Evolutionary conservation across 2,797 vertebrate genomes (phyloP), one percentile per base, ranked within the genome.

Genomic region (Tamandua tetradactyla): DNA sequence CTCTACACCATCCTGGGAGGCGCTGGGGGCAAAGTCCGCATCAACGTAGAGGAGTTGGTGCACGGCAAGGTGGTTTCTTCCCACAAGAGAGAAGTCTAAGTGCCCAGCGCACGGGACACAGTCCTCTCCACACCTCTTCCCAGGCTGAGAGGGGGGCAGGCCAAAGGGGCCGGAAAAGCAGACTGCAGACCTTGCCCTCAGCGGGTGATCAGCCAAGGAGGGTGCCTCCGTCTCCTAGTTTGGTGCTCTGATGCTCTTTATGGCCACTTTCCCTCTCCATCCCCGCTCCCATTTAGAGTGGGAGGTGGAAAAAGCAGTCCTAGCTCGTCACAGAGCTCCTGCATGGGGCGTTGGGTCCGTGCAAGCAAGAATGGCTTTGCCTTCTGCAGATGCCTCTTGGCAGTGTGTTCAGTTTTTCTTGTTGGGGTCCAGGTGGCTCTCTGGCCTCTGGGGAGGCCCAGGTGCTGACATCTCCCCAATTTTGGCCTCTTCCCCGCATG

Each of bases 351-450:
- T 3, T 6, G 84, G 84, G 68, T 88, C 35, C 93, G 69, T 42
- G 76, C 82, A 98, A 98, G 98, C 98, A 98, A 98, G 96, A 96
- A 91, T 89, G 55, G 95, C 59, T 96, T 95, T 97, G 88, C 68
- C 25, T 83, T 96, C 97, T 69, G 74, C 90, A 95, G 96, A 62
- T 96, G 89, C 37, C 61, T 59, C 55, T 83, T 42, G 57, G 74
- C 66, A 15, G 8, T 11, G 4, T 2, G 27, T 93, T 55, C 23
- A 27, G 47, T 81, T 94, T 87, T 91, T 66, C 78, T 87, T 76
- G 32, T 37, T 68, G 78, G 64, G 20, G 17, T 88, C 52, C 6
- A 22, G 6, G 10, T 20, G 59, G 85, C 61, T 32, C 64, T 87
- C n/a, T 66, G 49, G 42, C n/a, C 44, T 84, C 76, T 30, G 35